These are phyloP conservation scores for Syngnathus floridae DNA, from an alignment of 2,113 vertebrate species.

Conservation along the genomic window DNA sequence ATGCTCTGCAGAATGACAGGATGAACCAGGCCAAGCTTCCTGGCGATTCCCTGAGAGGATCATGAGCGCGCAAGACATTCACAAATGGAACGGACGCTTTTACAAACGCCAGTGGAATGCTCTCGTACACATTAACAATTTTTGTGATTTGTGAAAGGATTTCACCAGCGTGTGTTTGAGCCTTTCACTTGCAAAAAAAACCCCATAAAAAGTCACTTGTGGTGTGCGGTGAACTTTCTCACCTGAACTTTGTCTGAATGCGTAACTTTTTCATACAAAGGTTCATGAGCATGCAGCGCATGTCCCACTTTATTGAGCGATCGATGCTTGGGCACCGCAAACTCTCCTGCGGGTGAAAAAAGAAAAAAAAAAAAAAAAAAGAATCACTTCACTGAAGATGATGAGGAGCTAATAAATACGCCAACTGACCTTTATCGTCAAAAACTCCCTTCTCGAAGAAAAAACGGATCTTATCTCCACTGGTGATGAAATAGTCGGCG, in stretches of 20 bases:
- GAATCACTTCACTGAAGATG: neutral
- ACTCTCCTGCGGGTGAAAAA: slow-evolving; percentile 73
- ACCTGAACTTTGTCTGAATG: slow-evolving; percentile 86
- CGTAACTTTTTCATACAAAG: slow-evolving; percentile 79
- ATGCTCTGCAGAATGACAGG: slow-evolving; percentile 95
- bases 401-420: neutral
- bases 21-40: slow-evolving; percentile 73
- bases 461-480: slow-evolving; percentile 91
- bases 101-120: neutral
- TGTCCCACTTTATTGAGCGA: slow-evolving; percentile 94
- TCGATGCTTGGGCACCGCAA: slow-evolving; percentile 76
- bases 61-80: neutral
- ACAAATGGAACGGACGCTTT: neutral
- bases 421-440: slow-evolving; percentile 76
- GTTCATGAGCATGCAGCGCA: slow-evolving; percentile 82
- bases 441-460: slow-evolving; percentile 97
- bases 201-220: too few relatives aligned
- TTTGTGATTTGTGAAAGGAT: too few relatives aligned
- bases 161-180: too few relatives aligned
- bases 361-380: neutral
- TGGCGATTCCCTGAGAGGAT: slow-evolving; percentile 71
- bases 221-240: neutral
- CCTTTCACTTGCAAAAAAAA: too few relatives aligned
- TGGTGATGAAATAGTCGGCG: slow-evolving; percentile 89
- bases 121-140: too few relatives aligned